Conservation (phyloP, 2,797 vertebrate genomes). For the Lepidocolaptes lacrymiger region DNA sequence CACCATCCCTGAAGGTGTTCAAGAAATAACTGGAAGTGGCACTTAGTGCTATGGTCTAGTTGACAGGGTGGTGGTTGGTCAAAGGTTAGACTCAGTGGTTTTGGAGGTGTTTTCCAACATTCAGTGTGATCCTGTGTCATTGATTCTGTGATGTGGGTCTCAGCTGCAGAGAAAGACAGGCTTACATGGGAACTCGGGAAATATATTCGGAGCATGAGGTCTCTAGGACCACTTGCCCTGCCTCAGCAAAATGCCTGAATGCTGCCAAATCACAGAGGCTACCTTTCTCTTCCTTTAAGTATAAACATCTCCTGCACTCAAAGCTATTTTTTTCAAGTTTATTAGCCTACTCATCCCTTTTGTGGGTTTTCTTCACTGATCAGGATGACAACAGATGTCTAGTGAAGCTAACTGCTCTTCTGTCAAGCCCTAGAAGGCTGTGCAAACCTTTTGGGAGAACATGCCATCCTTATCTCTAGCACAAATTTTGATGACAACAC, state of each 20-base stretch:
- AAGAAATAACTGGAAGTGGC: neutral
- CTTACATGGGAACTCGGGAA: fast-evolving
- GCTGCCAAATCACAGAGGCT: neutral
- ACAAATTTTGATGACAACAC: neutral
- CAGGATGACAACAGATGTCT: neutral
- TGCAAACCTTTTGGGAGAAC: neutral
- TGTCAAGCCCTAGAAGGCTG: neutral
- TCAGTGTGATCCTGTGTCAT: neutral
- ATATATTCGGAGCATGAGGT: neutral
- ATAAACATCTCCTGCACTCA: neutral
- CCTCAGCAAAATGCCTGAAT: neutral
- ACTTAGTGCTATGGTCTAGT: neutral
- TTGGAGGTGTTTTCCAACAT: neutral
- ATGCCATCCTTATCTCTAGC: neutral
- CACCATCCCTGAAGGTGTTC: neutral
- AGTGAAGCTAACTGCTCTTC: neutral
- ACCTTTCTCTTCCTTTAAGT: neutral
- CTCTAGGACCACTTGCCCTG: neutral
- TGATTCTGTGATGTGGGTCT: neutral
- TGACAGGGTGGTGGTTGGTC: fast-evolving
- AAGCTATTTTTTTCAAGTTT: neutral
- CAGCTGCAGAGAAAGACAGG: neutral
- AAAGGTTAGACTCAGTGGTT: neutral
- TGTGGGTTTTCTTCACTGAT: neutral
- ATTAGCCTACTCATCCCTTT: neutral